Evolutionary conservation across 2,888 invertebrate species (phyloP).

Genomic region (Rhorus exstirpatorius): DNA sequence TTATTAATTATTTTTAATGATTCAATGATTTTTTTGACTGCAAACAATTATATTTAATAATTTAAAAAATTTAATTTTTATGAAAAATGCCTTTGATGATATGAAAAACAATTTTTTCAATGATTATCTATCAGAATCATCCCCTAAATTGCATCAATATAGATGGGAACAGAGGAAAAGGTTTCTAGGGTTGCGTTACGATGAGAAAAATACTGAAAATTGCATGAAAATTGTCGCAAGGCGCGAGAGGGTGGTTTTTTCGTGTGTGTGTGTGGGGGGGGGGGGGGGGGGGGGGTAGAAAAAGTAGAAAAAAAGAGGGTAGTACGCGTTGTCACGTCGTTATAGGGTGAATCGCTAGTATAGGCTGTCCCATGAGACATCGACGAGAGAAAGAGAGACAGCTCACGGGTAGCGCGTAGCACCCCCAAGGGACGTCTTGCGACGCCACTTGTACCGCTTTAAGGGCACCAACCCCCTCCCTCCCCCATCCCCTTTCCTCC

Average conservation of each 20-base stretch:
- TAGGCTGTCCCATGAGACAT: slow-evolving; percentile 61
- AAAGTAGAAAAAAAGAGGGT: slow-evolving; percentile 27
- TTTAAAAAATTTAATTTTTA: no score
- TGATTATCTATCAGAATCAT: no score
- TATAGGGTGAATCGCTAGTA: slow-evolving; percentile 66
- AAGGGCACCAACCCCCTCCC: slow-evolving; percentile 63
- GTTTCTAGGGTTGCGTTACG: not conserved
- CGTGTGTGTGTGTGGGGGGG: not conserved
- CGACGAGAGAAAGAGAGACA: slow-evolving; percentile 59
- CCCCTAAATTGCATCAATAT: no score
- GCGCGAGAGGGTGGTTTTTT: not conserved
- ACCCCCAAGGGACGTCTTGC: slow-evolving; percentile 83
- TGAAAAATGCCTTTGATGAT: not conserved
- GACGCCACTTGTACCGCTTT: slow-evolving; percentile 81
- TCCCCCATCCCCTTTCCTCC: not conserved
- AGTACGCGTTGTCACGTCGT: slow-evolving; percentile 75
- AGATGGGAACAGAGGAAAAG: no score
- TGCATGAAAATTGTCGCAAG: not conserved
- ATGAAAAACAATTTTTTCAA: no score
- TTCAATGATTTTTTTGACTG: no score
- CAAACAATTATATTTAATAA: no score
- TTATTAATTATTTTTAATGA: not conserved
- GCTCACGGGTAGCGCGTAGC: slow-evolving; percentile 79
- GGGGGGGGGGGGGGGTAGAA: not conserved
- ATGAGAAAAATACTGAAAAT: not conserved